Percentiles rank a stretch among this genome's conserved stretches.
These are phyloP conservation scores for Homarus americanus DNA, from an alignment of 1,140 invertebrate genomes.

Conservation along the genomic window DNA sequence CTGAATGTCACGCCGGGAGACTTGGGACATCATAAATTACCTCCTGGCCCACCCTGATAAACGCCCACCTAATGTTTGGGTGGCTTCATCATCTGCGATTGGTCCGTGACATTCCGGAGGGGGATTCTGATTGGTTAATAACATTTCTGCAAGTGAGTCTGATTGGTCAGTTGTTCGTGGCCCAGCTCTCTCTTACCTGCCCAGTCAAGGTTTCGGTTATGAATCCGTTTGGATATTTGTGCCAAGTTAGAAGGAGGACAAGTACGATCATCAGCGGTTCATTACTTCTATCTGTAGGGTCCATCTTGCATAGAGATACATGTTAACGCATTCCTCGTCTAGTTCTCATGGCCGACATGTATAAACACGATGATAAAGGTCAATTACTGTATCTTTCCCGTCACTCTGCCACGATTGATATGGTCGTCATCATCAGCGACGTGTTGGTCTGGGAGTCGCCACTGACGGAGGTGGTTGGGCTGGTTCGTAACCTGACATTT, in stretches of 20 bases:
- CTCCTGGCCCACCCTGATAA: neutral
- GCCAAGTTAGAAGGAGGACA: constrained; percentile 1
- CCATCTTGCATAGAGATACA: constrained; percentile 50
- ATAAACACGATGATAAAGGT: constrained; percentile 6
- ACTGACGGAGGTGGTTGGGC: too few relatives aligned
- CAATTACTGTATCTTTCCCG: constrained; percentile 29
- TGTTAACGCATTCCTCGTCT: constrained; percentile 49
- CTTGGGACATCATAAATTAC: constrained; percentile 4
- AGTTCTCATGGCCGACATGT: constrained; percentile 7
- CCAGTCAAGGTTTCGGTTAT: constrained; percentile 15
- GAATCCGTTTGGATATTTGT: neutral
- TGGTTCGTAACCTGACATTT: neutral
- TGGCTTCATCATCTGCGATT: neutral
- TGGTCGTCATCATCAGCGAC: neutral
- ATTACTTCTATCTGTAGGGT: constrained; percentile 36
- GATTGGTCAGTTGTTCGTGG: neutral
- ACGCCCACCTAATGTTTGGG: neutral
- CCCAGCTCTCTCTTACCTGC: neutral
- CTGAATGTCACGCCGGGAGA: neutral
- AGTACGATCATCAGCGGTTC: constrained; percentile 44
- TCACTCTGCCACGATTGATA: constrained; percentile 17
- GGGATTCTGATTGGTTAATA: constrained; percentile 14
- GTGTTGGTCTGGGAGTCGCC: neutral
- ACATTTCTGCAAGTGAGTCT: neutral
- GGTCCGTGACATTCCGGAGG: neutral